A percentile compares a stretch with the other conserved stretches of the same genome.
Evolutionary conservation across 2,113 vertebrate species (phyloP).

Genomic region (Plestiodon gilberti): DNA sequence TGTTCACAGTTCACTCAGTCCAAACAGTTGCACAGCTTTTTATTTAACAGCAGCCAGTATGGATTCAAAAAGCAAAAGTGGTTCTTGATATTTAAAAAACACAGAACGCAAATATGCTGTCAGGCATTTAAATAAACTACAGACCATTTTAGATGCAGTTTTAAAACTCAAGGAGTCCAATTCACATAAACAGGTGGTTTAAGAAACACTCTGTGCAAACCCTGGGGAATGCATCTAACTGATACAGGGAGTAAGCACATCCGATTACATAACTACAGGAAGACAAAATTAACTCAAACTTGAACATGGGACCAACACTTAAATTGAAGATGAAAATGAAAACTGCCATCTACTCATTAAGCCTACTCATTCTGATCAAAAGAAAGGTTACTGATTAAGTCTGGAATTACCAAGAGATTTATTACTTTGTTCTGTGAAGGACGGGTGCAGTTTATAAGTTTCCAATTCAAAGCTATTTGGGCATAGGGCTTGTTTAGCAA

Average conservation of each 20-base stretch:
- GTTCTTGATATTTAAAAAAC: constrained; percentile 60
- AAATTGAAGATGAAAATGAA: background rate
- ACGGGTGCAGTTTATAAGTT: background rate
- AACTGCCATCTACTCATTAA: background rate
- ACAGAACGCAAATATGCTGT: constrained; percentile 56
- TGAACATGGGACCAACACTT: too few species aligned
- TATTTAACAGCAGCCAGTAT: constrained; percentile 24
- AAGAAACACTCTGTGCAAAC: background rate
- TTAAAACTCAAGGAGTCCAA: constrained; percentile 4
- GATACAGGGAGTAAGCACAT: background rate
- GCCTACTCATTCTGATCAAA: background rate
- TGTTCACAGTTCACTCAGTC: accelerated
- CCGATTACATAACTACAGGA: background rate
- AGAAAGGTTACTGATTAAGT: background rate
- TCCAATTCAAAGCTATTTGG: background rate
- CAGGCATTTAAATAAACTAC: constrained; percentile 25
- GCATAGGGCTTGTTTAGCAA: background rate
- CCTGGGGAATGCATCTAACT: background rate
- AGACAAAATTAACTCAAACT: background rate
- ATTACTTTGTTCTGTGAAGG: background rate
- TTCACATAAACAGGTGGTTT: background rate
- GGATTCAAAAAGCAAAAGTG: constrained; percentile 53
- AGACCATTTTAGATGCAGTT: constrained; percentile 5
- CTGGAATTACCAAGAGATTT: background rate
- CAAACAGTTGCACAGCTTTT: constrained; percentile 38